These are phyloP conservation scores for Rhagonycha fulva DNA, from an alignment of 2,888 invertebrate genomes.

Conservation along the genomic window DNA sequence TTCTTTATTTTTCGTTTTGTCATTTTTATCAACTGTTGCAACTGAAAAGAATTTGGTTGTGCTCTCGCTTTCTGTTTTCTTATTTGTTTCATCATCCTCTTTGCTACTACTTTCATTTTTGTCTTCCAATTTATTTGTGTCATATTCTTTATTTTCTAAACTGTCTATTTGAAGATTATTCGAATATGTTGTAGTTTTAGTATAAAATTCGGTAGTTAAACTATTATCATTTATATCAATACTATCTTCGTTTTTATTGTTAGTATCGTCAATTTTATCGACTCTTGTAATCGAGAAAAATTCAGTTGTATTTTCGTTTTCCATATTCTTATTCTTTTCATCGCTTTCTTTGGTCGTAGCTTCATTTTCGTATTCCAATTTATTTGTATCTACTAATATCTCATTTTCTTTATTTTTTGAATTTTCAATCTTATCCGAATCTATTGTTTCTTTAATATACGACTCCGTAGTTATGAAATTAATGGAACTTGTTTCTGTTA, in stretches of 20 bases:
- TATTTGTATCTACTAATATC: background rate
- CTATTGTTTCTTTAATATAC: background rate
- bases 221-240: background rate
- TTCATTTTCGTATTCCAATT: background rate
- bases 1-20: background rate
- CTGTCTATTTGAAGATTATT: background rate
- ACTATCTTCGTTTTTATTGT: background rate
- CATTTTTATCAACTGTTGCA: background rate
- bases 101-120: background rate
- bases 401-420: background rate
- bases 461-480: background rate
- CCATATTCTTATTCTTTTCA: background rate
- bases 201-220: background rate
- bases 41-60: background rate
- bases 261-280: background rate
- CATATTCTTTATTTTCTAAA: background rate
- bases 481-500: background rate
- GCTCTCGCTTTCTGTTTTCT: background rate
- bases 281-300: background rate
- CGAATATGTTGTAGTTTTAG: background rate
- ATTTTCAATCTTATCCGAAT: background rate
- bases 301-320: background rate
- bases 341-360: background rate
- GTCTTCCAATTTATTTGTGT: background rate
- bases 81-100: background rate